Evolutionary conservation across 2,113 vertebrate species (phyloP).

Genomic region (Cyphomyrus plagiostoma): DNA sequence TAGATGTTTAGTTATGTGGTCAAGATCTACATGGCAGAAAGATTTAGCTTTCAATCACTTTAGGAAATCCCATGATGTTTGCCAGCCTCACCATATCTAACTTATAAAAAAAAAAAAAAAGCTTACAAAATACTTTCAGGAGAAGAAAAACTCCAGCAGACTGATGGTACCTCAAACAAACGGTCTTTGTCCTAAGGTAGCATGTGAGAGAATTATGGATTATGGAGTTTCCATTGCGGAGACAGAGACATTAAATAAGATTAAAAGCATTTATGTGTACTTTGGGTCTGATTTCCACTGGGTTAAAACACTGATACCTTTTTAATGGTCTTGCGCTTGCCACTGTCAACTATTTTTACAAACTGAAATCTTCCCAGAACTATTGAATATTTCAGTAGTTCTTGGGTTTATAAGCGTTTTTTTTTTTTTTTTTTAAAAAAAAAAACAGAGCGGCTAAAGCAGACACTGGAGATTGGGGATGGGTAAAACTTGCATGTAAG

Average conservation of each 20-base stretch:
- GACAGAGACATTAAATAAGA: slow-evolving; percentile 7
- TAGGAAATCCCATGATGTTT: not conserved
- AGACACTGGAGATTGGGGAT: not conserved
- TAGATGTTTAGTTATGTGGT: not conserved
- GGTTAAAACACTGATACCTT: not conserved
- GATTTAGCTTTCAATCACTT: not conserved
- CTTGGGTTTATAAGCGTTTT: not conserved
- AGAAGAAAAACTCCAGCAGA: not conserved
- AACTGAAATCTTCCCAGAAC: not conserved
- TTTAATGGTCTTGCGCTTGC: not conserved
- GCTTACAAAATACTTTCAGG: not conserved
- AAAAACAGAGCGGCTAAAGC: not conserved
- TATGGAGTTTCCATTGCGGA: slow-evolving; percentile 23
- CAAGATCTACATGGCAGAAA: not conserved
- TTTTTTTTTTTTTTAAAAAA: not conserved
- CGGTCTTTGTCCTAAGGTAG: slow-evolving; percentile 5
- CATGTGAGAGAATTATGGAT: not conserved
- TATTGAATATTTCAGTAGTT: not conserved
- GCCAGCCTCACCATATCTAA: not conserved
- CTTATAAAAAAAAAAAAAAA: not conserved
- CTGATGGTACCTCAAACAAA: not conserved
- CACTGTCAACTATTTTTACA: not conserved
- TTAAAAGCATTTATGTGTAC: not conserved
- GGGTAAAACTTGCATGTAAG: not conserved
- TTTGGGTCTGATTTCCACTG: not conserved